These are phyloP conservation scores for Goniozus legneri DNA, from an alignment of 1,140 invertebrate species.

Conservation along the genomic window DNA sequence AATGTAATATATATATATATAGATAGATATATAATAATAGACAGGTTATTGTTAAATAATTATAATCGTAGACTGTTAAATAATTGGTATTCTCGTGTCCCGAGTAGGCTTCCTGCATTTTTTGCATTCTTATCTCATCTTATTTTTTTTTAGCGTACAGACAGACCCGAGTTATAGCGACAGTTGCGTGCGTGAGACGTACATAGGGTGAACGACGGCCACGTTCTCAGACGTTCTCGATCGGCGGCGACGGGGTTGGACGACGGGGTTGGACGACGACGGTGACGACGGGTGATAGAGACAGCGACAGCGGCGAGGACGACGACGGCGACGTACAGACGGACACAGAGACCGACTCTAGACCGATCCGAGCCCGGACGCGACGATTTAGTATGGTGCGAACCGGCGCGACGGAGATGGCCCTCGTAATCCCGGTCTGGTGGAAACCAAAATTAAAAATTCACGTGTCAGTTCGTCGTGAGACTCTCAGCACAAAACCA, in stretches of 20 bases:
- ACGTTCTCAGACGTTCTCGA: no score
- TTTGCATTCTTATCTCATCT: no score
- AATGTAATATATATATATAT: no score
- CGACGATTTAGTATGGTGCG: conserved; percentile 70
- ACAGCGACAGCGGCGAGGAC: no score
- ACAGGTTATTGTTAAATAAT: no score
- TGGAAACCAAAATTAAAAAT: conserved; percentile 52
- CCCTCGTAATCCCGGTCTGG: conserved; percentile 68
- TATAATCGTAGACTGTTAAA: no score
- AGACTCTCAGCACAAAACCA: no score
- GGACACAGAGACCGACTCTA: conserved; percentile 49
- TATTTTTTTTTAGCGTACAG: conserved; percentile 34
- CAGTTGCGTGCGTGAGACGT: conserved; percentile 7
- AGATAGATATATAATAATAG: no score
- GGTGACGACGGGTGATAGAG: no score
- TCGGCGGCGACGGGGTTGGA: no score
- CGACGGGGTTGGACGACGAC: no score
- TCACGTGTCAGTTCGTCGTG: conserved; percentile 44
- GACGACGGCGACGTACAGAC: no score
- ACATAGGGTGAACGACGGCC: conserved; percentile 20
- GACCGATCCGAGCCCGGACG: conserved; percentile 50
- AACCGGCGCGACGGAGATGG: conserved; percentile 75
- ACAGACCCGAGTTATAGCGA: conserved; percentile 29
- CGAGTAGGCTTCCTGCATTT: conserved; percentile 55
- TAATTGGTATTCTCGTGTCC: conserved; percentile 49